Base-by-base conservation (phyloP, 2,888 invertebrate species). In the Athalia rosae region DNA sequence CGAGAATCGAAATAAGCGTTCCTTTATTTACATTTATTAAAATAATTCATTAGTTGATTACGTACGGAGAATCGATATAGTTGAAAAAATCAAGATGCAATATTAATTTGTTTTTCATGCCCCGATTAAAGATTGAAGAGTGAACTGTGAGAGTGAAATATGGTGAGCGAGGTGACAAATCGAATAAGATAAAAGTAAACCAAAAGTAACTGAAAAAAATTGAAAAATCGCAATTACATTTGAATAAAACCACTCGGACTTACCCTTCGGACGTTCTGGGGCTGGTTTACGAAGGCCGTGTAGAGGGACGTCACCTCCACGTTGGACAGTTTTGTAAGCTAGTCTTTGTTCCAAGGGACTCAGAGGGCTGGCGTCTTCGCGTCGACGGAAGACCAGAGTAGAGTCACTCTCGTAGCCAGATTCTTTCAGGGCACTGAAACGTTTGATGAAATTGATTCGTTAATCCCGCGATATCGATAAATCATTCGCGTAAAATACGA, bases 251-350 rank as follows among this genome's bases (percentile, higher is more conserved):
- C 67, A 79, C 66, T 79, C 66, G 71, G 66, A 86, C 92, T 89
- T 90, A 95, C 95, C 95, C 93, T 94, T 95, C 41, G 94, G 94
- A 87, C 94, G 93, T 88, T 95, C 95, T 45, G 98, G 98, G 13
- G 96, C 97, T 15, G 95, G 95, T 86, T 98, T 98, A 63, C 98
- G 93, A 87, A 99, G 94, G 61, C 99, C 99, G 87, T 96, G 93
- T 8, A 97, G 92, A 0, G 99, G 99, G 3, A 98, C 97, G 90
- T 99, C 98, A 0, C 98, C 98, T 0, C 99, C 99, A 78, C 95
- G 95, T 88, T 98, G 98, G 77, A 99, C 93, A 81, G 94, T 94
- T 87, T 95, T 95, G 90, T 99, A 99, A 9, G 95, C 95, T 79
- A 95, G 94, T 80, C 94, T 93, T 84, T 97, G 94, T 87, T 97